Percentiles rank a stretch among this genome's conserved stretches.
phyloP scores from a whole-genome alignment of 2,797 vertebrate species.

The Sphenopsis melanotis region DNA sequence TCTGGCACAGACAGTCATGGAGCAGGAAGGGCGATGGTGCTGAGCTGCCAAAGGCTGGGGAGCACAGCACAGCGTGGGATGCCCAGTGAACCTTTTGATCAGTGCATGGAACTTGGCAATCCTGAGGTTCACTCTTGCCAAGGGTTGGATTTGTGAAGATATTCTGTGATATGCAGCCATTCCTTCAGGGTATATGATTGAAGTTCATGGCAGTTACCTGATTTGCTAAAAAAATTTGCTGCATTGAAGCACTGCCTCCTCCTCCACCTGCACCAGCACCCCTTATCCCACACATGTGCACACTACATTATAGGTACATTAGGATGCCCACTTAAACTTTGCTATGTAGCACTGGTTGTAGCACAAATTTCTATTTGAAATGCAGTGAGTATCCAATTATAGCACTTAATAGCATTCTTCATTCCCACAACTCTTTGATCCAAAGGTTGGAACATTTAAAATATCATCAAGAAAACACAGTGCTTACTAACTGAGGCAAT shows the following conservation, averaged over 20 bases:
- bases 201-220: background rate
- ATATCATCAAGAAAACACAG: slow-evolving; percentile 34
- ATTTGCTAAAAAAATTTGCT: background rate
- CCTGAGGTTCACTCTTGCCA: background rate
- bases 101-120: background rate
- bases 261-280: background rate
- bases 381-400: background rate
- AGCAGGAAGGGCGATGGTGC: background rate
- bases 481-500: background rate
- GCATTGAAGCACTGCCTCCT: background rate
- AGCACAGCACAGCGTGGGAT: background rate
- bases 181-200: slow-evolving; percentile 2
- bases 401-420: background rate
- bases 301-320: background rate
- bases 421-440: background rate
- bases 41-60: background rate
- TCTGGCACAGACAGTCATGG: background rate
- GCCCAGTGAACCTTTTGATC: background rate
- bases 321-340: background rate
- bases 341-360: background rate
- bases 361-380: background rate
- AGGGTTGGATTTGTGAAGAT: background rate
- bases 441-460: slow-evolving; percentile 44
- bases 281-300: background rate
- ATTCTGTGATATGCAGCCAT: background rate